Conservation (phyloP, 2,797 vertebrate genomes). For the Ciconia nigra region DNA sequence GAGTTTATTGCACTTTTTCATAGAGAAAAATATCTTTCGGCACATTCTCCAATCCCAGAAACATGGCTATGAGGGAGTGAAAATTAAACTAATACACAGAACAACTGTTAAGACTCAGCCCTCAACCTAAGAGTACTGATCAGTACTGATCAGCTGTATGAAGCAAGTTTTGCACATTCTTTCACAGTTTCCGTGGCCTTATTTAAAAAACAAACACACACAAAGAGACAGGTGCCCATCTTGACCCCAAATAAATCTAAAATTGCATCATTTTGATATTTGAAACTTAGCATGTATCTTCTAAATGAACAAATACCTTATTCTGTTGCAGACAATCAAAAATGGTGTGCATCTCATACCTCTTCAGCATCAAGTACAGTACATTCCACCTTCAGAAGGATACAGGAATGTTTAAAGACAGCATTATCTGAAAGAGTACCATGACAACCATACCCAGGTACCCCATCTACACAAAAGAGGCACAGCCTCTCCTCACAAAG, state of each 20-base stretch:
- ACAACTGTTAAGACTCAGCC: not conserved
- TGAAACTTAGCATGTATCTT: not conserved
- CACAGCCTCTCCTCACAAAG: not conserved
- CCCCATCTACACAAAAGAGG: not conserved
- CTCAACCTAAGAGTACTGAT: not conserved
- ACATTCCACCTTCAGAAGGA: not conserved
- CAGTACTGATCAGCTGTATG: not conserved
- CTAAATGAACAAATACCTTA: not conserved
- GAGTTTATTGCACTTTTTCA: not conserved
- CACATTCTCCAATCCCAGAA: not conserved
- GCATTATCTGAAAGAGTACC: not conserved
- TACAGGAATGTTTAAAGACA: not conserved
- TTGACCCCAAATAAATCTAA: not conserved
- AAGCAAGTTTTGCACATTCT: not conserved
- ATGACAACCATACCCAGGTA: not conserved
- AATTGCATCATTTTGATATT: not conserved
- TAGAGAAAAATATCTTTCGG: not conserved
- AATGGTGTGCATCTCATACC: not conserved
- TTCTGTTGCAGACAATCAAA: not conserved
- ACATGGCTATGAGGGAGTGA: not conserved
- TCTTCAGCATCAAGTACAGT: not conserved
- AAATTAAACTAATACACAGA: not conserved
- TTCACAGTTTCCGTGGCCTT: not conserved
- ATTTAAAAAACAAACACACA: not conserved
- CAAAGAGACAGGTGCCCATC: not conserved